Conservation (phyloP, 2,797 vertebrate species). For the Pseudopleuronectes americanus region DNA sequence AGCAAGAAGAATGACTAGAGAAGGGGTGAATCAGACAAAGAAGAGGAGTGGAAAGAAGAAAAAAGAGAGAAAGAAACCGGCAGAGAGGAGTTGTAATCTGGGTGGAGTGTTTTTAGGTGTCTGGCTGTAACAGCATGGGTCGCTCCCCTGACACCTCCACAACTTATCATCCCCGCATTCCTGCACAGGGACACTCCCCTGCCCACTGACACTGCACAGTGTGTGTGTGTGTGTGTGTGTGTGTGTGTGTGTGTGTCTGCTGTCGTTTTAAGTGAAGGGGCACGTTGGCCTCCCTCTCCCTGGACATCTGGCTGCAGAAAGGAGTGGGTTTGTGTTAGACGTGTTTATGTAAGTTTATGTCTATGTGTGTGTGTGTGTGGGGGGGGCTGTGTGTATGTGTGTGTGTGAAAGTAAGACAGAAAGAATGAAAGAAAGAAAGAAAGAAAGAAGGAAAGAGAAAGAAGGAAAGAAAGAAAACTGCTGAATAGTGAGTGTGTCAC, state of each 20-base stretch:
- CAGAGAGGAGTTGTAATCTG: slow-evolving; percentile 53
- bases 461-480: background rate
- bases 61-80: background rate
- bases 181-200: slow-evolving; percentile 81
- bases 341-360: slow-evolving; percentile 64
- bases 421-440: background rate
- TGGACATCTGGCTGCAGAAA: slow-evolving; percentile 74
- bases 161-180: slow-evolving; percentile 83
- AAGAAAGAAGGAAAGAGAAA: background rate
- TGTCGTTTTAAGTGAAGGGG: slow-evolving; percentile 70
- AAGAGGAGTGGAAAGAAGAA: background rate
- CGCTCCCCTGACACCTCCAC: slow-evolving; percentile 80
- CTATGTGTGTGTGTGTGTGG: slow-evolving; percentile 2
- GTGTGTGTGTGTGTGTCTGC: too few species aligned
- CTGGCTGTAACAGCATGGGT: slow-evolving; percentile 78
- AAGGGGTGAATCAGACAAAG: slow-evolving; percentile 6
- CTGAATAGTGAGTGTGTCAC: slow-evolving; percentile 40
- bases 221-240: slow-evolving; percentile 45
- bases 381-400: slow-evolving; percentile 4
- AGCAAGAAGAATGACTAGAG: too few species aligned
- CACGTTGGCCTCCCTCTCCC: slow-evolving; percentile 69
- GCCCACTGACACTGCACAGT: slow-evolving; percentile 67
- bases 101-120: slow-evolving; percentile 79
- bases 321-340: slow-evolving; percentile 60
- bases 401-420: slow-evolving; percentile 6